Evolutionary conservation across 2,113 vertebrate species (phyloP), one percentile per base, ranked within the genome.

Genomic region (Leptosomus discolor): DNA sequence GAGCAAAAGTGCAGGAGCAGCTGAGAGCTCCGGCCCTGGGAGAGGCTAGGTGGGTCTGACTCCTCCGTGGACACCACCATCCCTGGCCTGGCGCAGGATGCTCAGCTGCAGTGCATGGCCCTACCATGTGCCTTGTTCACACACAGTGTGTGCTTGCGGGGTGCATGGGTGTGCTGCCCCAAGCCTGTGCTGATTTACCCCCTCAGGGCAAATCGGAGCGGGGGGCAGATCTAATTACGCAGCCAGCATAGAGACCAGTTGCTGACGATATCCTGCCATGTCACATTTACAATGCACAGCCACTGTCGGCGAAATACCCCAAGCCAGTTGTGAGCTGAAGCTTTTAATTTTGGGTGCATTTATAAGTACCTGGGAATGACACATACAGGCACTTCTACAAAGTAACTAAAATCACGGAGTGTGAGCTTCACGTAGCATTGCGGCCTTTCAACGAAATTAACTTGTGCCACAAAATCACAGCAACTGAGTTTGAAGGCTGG

Each of bases 141-240:
- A 3, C 1, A 5, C 21, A 27, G 21, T 30, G 8, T 39, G 22
- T 39, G 23, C 32, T 15, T 27, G 43, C 2, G 1, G 63, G 54
- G 16, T 24, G 39, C 21, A 1, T 3, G 12, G 20, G 22, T 29
- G 12, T 43, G 60, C 6, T 2, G 27, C 27, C n/a, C 29, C 21
- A 3, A 0, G 6, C 17, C 27, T 27, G 32, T 34, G 56, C 34
- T 34, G 27, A 6, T 45, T 45, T 34, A n/a, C n/a, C 60, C 17
- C 22, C 46, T 1, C 3, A 1, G 19, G 41, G 45, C 19, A 34
- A 20, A 37, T 8, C 1, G 1, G 8, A 8, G 21, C 24, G 21
- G 13, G 5, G 9, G 21, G 21, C 45, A 3, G 8, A 19, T 56
- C 48, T 34, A 18, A 13, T 56, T 26, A 68, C 3, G 4, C 54